Base-by-base conservation (phyloP, 2,888 invertebrate genomes). In the Sphecodes monilicornis region DNA sequence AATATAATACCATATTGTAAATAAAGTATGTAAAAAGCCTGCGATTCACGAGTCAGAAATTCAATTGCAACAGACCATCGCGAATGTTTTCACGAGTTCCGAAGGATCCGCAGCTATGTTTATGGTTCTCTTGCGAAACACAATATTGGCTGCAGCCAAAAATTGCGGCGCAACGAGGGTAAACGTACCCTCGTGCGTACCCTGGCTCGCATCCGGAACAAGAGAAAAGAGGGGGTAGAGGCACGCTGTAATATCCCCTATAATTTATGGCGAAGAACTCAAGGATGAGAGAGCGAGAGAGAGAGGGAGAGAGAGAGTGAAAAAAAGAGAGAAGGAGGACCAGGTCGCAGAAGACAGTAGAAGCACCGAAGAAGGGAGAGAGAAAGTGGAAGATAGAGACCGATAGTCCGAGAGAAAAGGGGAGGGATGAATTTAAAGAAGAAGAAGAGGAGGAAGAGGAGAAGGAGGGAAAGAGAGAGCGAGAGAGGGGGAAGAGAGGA, bases 201-300 rank as follows among this genome's bases (percentile, higher is more conserved):
- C 66, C 70, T 26, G 26, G 54, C 66, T 41, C 16, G 50, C 29
- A 68, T 80, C 85, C 80, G 82, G 68, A 82, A 82, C 76, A 46
- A 78, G 66, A 76, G 76, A 70, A 64, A 73, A 71, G 72, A 54
- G 60, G 39, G 78, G 73, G 69, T 57, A 50, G 39, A 66, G 75
- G 74, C 68, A 70, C 66, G 76, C n/a, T 69, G 85, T 85, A 86
- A 87, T 88, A 90, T 90, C 82, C 76, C 80, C 80, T 74, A 81
- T 88, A 89, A 89, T 89, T 90, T 89, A 89, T 78, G 85, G 85
- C 66, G 84, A 81, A 87, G 86, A 77, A 75, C 75, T 80, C 54
- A 60, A 46, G 78, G 57, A 78, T 46, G 69, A 78, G 80, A 66
- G 84, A 71, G 64, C 39, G 70, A 69, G 50, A 54, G 18, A 36